Percentiles rank a stretch among this genome's conserved stretches.
These are phyloP conservation scores for Drosophila demipolita DNA, from an alignment of 2,888 invertebrate genomes.

Conservation along the genomic window DNA sequence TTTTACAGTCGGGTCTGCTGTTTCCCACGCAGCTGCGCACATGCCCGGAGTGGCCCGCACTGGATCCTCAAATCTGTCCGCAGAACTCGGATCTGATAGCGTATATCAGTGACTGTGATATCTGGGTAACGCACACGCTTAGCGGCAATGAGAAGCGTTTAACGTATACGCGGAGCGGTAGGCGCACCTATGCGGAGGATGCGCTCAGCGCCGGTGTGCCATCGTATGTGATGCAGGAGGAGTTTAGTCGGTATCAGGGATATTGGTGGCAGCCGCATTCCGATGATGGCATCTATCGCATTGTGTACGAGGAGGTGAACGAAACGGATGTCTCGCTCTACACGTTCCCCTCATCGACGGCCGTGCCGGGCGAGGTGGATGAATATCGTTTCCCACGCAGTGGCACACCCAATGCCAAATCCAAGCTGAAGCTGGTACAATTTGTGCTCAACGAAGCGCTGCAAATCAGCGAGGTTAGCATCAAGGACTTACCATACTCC, in stretches of 20 bases:
- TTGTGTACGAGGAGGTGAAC: conserved; percentile 94
- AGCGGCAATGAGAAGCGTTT: conserved; percentile 89
- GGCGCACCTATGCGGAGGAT: conserved; percentile 90
- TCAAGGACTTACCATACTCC: conserved; percentile 91
- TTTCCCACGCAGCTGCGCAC: conserved; percentile 89
- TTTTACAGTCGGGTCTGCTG: conserved; percentile 86
- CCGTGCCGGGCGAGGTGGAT: conserved; percentile 92
- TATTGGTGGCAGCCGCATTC: conserved; percentile 98
- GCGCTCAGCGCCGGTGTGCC: conserved; percentile 97
- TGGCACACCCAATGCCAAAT: conserved; percentile 96
- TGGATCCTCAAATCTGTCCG: conserved; percentile 91
- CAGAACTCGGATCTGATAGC: conserved; percentile 90
- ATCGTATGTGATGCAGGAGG: conserved; percentile 99
- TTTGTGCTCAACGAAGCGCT: conserved; percentile 88
- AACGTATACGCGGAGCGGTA: conserved; percentile 90
- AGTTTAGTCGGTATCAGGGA: conserved; percentile 97
- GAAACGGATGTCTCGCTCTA: conserved; percentile 96
- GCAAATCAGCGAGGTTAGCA: conserved; percentile 91
- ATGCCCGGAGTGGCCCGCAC: conserved; percentile 89
- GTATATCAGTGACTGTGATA: conserved; percentile 95
- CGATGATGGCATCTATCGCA: conserved; percentile 90
- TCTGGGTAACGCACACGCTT: conserved; percentile 91
- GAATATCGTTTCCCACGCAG: conserved; percentile 94
- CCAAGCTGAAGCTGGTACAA: conserved; percentile 93
- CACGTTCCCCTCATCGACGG: conserved; percentile 93